Evolutionary conservation across 2,113 vertebrate genomes (phyloP).

Genomic region (Bettongia penicillata): DNA sequence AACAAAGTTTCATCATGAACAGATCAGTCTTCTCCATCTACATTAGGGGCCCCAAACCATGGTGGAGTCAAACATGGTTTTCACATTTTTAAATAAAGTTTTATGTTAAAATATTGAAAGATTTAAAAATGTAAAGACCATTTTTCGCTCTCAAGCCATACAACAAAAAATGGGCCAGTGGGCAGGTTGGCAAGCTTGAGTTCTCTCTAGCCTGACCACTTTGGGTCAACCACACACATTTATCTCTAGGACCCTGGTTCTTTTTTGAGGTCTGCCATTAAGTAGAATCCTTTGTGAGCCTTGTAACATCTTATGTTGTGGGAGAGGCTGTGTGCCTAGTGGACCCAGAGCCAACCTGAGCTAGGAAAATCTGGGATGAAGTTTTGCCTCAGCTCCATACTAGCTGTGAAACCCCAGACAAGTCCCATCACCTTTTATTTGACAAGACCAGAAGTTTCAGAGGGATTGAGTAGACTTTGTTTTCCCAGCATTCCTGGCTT

Average conservation of each 20-base stretch:
- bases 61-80: too few relatives aligned
- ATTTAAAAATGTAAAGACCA: neutral
- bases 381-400: neutral
- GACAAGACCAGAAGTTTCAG: too few relatives aligned
- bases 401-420: slow-evolving; percentile 2
- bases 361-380: neutral
- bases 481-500: neutral
- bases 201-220: neutral
- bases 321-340: too few relatives aligned
- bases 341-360: too few relatives aligned
- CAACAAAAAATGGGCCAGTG: neutral
- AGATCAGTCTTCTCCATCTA: neutral
- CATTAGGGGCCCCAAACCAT: neutral
- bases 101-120: neutral
- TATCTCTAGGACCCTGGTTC: neutral
- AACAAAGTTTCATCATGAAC: neutral
- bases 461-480: neutral
- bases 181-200: too few relatives aligned
- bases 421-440: neutral
- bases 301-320: too few relatives aligned
- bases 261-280: too few relatives aligned
- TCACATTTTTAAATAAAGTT: neutral
- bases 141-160: too few relatives aligned
- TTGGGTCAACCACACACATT: neutral
- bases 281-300: too few relatives aligned